Base-by-base conservation (phyloP, 2,113 vertebrate genomes). In the Festucalex cinctus region DNA sequence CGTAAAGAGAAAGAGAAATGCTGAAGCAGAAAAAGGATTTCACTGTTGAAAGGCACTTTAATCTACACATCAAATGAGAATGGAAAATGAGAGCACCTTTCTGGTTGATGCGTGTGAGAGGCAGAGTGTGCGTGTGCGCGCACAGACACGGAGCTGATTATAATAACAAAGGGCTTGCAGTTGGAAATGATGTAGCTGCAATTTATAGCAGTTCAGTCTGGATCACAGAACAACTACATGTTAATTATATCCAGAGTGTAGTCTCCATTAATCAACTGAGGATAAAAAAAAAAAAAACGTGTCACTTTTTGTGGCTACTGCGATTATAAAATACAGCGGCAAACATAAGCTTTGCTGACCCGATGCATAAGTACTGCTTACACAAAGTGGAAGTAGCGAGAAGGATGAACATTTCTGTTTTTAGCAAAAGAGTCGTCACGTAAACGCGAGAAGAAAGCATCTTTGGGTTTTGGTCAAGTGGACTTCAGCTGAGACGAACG, bases 41-140 rank as follows among this genome's bases (percentile, higher is more conserved):
- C 61, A 49, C 36, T 67, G 69, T 63, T 58, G 65, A 74, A 61
- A 79, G 49, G 32, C 49, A 69, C 82, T 88, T 82, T 88, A 89
- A 90, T 89, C 86, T 87, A 73, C 68, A 81, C 81, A 85, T 89
- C 87, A 89, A 86, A 88, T 83, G 68, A 73, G 46, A 74, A 64
- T 24, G 65, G 80, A 59, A 85, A 87, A 84, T 81, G 77, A 85
- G 82, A 75, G 69, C 68, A 75, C 68, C 44, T 77, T 49, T n/a
- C 80, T 75, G 74, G 48, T 75, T 65, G 73, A 59, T 70, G 57
- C 56, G 53, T 44, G 61, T 26, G 48, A 3, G 19, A 20, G 54
- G 26, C 48, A 57, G 71, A 20, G 43, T 24, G 60, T 63, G 59
- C 57, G 22, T 53, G 28, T 73, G 59, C 36, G 41, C 62, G 48